Evolutionary conservation across 2,113 vertebrate species (phyloP), one percentile per base, ranked within the genome.

Genomic region (Peromyscus polionotus): DNA sequence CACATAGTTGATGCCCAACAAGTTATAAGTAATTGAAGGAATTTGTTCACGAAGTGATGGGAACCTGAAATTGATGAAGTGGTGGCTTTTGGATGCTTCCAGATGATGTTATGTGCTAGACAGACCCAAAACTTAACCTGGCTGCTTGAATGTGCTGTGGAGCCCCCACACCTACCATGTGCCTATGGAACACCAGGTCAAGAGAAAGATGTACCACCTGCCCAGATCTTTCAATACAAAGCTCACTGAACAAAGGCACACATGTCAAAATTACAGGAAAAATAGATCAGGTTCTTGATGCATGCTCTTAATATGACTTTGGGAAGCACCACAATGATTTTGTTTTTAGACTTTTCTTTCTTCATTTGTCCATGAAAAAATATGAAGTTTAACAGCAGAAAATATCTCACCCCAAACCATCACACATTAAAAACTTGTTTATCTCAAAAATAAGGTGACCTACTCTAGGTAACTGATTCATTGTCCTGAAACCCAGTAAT

Each of bases 371-470:
- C 5, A 36, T 48, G 57, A 94, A 83, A 54, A 42, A 84, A 85
- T 84, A 65, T 73, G 45, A 92, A 85, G 79, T 59, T 68, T 91
- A 63, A 63, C 12, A 65, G 28, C 36, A 92, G 72, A 65, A 72
- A 93, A 77, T 76, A 57, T 88, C 26, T 80, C 45, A 83, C 36
- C 8, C 13, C 10, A 45, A 51, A 14, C 77, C 26, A 87, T 84
- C 84, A 72, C 14, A 93, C 5, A 93, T 19, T 75, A 20, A 48
- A 77, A 84, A 67, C 73, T 31, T 20, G 5, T 11, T 90, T 11
- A 6, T 63, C 57, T 96, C 42, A 81, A 91, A 96, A 90, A 86
- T 67, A 93, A 89, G 59, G 9, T 33, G 65, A 88, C 57, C 36
- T 93, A 33, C 22, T 88, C 54, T 39, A 65, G 72, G 36, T 2